Conservation (phyloP, 2,797 vertebrate species). For the Microchirus variegatus region DNA sequence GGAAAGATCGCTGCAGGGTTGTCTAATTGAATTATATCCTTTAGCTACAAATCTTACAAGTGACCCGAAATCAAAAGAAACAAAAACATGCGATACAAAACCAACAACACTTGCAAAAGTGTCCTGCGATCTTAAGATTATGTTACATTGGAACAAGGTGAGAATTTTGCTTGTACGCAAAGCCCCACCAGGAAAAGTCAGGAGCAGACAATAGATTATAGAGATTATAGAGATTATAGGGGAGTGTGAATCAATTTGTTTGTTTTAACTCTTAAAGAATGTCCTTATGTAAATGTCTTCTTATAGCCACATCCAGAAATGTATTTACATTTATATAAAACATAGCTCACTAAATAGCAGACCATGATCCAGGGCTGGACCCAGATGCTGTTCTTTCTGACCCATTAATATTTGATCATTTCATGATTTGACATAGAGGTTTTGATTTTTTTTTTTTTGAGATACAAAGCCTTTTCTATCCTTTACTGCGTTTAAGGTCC, state of each 20-base stretch:
- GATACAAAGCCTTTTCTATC: too few relatives aligned
- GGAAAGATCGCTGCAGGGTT: constrained; percentile 65
- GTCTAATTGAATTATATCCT: constrained; percentile 74
- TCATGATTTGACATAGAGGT: too few relatives aligned
- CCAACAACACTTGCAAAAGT: constrained; percentile 55
- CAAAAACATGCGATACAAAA: constrained; percentile 51
- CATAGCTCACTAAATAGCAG: too few relatives aligned
- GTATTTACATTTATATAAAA: constrained; percentile 3
- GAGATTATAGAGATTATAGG: constrained; percentile 5
- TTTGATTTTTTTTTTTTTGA: too few relatives aligned
- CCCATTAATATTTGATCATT: too few relatives aligned
- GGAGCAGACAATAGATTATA: background rate
- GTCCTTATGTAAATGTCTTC: background rate
- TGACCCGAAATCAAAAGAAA: constrained; percentile 75
- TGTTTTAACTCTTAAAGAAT: constrained; percentile 3
- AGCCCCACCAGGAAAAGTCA: constrained; percentile 25
- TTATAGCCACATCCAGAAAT: constrained; percentile 16
- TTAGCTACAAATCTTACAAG: constrained; percentile 59
- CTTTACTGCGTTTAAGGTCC: too few relatives aligned
- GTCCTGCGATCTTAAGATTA: constrained; percentile 59
- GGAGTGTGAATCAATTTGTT: constrained; percentile 1
- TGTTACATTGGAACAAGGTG: constrained; percentile 48
- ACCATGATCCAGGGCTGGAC: too few relatives aligned
- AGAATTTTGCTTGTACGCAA: constrained; percentile 42
- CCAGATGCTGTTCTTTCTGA: too few relatives aligned